Evolutionary conservation across 2,113 vertebrate species (phyloP).

Genomic region (Chloroceryle aenea): DNA sequence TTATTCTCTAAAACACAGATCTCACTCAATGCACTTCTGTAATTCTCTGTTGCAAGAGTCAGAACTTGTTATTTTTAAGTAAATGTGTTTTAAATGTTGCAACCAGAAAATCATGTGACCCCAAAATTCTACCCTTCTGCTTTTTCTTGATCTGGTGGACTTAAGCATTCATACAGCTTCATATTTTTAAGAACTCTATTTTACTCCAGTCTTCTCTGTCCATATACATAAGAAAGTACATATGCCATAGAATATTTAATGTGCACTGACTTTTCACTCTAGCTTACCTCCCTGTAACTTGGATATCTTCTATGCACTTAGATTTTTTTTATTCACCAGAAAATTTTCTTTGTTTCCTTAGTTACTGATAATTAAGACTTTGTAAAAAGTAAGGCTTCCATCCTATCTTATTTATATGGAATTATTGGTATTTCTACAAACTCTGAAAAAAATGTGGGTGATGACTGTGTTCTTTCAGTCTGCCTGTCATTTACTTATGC

Average conservation of each 20-base stretch:
- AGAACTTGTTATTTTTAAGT: not conserved
- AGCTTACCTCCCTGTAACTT: not conserved
- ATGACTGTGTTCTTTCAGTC: not conserved
- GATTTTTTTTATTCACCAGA: not conserved
- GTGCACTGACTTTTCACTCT: not conserved
- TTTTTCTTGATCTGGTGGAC: not conserved
- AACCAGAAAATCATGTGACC: not conserved
- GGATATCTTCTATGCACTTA: not conserved
- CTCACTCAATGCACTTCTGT: not conserved
- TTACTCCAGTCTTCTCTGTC: not conserved
- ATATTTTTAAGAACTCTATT: not conserved
- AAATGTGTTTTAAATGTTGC: not conserved
- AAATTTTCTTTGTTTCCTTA: not conserved
- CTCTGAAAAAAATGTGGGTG: not conserved
- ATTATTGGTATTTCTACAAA: not conserved
- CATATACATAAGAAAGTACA: not conserved
- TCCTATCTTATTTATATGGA: not conserved
- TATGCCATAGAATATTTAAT: not conserved
- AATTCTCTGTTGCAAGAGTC: not conserved
- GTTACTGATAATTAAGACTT: not conserved
- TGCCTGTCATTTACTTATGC: not conserved
- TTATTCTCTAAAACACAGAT: not conserved
- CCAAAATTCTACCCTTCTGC: not conserved
- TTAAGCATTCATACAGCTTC: not conserved
- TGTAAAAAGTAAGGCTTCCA: not conserved